These are phyloP conservation scores for Eubucco bourcierii DNA, from an alignment of 2,113 vertebrate species.

Conservation along the genomic window DNA sequence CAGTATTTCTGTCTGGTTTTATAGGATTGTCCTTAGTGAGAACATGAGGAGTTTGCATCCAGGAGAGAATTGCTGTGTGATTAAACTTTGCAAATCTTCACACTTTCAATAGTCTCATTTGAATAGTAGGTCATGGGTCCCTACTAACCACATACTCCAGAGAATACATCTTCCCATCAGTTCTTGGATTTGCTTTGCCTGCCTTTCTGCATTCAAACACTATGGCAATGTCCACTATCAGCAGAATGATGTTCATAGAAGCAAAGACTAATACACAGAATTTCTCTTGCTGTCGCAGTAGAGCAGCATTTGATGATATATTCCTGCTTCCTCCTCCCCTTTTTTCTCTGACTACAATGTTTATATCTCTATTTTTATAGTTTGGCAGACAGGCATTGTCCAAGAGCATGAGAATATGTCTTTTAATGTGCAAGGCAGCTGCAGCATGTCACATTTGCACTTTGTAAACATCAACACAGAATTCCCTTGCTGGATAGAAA, in stretches of 20 bases:
- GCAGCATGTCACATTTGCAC: neutral
- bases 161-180: neutral
- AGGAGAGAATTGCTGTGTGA: neutral
- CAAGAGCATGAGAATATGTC: neutral
- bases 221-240: neutral
- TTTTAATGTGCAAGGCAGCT: slow-evolving; percentile 11
- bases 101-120: neutral
- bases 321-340: neutral
- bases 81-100: neutral
- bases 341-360: neutral
- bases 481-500: slow-evolving; percentile 16
- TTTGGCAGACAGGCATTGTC: slow-evolving; percentile 23
- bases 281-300: neutral
- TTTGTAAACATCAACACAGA: slow-evolving; percentile 1
- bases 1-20: neutral
- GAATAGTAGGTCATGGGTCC: neutral
- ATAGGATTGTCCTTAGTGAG: neutral
- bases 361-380: neutral
- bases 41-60: neutral
- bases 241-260: neutral
- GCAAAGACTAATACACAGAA: neutral
- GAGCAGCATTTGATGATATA: neutral
- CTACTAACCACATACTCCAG: neutral
- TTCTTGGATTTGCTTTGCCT: neutral
- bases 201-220: neutral